Conservation (phyloP, 1,140 invertebrate genomes). For the Caerostris extrusa region DNA sequence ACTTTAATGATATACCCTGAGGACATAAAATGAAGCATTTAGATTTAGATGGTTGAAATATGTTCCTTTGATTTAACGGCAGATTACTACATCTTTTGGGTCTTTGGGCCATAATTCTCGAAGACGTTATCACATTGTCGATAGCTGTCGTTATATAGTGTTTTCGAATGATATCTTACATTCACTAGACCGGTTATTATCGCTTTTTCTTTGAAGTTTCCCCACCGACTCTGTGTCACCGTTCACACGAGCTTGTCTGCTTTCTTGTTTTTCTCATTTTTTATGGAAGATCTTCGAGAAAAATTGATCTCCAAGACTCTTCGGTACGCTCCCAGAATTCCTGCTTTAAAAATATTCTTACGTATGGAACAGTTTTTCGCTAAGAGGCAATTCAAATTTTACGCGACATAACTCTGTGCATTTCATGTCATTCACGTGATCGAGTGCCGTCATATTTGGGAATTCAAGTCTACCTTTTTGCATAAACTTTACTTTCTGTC, state of each 20-base stretch:
- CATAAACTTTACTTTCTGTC: neutral
- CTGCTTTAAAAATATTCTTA: conserved; percentile 46
- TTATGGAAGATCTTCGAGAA: neutral
- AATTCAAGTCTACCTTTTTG: conserved; percentile 3
- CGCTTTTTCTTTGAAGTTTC: conserved; percentile 43
- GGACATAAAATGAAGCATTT: conserved; percentile 45
- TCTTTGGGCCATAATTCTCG: conserved; percentile 53
- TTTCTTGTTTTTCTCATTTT: neutral
- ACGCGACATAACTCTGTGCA: conserved; percentile 51
- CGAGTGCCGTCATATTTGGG: conserved; percentile 36
- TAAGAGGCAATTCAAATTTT: conserved; percentile 50
- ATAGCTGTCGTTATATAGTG: conserved; percentile 41
- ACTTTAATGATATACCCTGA: too few relatives aligned
- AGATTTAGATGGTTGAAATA: conserved; percentile 45
- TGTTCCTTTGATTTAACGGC: conserved; percentile 39
- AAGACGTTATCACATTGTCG: conserved; percentile 40
- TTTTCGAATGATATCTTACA: conserved; percentile 31
- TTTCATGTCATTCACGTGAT: conserved; percentile 34
- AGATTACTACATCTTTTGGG: conserved; percentile 50
- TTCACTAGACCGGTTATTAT: conserved; percentile 44
- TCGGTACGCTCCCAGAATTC: neutral
- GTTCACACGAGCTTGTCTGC: neutral
- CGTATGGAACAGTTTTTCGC: neutral
- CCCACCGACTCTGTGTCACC: neutral
- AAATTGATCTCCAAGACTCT: neutral